Evolutionary conservation across 2,888 invertebrate genomes (phyloP).

Genomic region (Lithophane leautieri): DNA sequence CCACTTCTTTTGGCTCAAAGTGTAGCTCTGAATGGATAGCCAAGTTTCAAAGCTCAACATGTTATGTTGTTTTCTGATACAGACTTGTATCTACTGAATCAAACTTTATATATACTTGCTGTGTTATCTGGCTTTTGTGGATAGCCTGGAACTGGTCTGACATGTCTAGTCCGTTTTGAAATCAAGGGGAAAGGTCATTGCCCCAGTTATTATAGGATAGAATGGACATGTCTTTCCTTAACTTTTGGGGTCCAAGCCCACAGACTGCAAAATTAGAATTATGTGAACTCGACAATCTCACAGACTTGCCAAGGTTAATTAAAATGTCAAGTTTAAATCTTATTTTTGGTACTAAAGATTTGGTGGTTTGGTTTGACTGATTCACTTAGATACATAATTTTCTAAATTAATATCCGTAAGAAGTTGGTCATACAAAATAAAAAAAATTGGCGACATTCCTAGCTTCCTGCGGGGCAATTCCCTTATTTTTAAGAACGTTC

Average conservation of each 20-base stretch:
- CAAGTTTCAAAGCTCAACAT: conserved; percentile 55
- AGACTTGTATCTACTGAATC: conserved; percentile 32
- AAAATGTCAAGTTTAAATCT: not conserved
- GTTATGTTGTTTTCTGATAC: conserved; percentile 41
- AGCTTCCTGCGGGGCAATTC: too few relatives aligned
- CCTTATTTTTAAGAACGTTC: too few relatives aligned
- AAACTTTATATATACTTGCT: conserved; percentile 31
- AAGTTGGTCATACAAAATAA: not conserved
- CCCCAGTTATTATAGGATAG: not conserved
- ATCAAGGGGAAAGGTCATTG: not conserved
- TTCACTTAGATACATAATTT: not conserved
- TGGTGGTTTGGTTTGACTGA: too few relatives aligned
- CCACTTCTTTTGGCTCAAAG: conserved; percentile 57
- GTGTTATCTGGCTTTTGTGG: conserved; percentile 6
- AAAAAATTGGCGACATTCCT: not conserved
- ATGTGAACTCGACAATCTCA: not conserved
- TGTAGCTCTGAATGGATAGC: conserved; percentile 54
- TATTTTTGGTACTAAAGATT: not conserved
- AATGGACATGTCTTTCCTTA: not conserved
- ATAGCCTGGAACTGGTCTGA: not conserved
- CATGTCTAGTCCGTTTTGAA: not conserved
- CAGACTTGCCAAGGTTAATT: not conserved
- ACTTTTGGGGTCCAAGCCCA: not conserved
- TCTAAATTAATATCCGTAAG: not conserved
- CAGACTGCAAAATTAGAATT: not conserved